phyloP scores from a whole-genome alignment of 2,888 invertebrate species.

The Apotomis capreana region DNA sequence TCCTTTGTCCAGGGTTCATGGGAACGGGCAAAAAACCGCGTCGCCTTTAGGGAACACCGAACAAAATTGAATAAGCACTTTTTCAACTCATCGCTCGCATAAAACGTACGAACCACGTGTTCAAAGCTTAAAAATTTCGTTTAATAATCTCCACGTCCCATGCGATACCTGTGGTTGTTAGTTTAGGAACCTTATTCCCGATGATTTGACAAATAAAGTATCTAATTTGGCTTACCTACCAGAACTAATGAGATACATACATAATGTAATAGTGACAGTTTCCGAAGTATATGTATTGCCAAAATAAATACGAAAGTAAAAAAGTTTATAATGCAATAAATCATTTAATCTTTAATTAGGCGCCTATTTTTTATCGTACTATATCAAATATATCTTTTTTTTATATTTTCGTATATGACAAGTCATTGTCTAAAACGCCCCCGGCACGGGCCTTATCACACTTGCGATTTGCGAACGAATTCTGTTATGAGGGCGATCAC shows the following conservation, averaged over 20 bases:
- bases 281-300: too few species aligned
- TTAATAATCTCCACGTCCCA: slow-evolving; percentile 69
- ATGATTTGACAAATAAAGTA: slow-evolving; percentile 7
- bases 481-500: too few species aligned
- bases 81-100: slow-evolving; percentile 67
- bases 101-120: slow-evolving; percentile 72
- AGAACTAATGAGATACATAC: not conserved
- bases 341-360: too few species aligned
- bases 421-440: too few species aligned
- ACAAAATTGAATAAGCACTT: slow-evolving; percentile 79
- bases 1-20: slow-evolving; percentile 81
- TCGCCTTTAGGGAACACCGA: slow-evolving; percentile 71
- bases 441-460: too few species aligned
- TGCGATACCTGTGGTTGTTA: slow-evolving; percentile 52
- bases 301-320: too few species aligned
- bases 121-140: slow-evolving; percentile 67
- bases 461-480: too few species aligned
- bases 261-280: too few species aligned
- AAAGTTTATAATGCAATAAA: too few species aligned
- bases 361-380: too few species aligned
- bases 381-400: too few species aligned
- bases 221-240: not conserved
- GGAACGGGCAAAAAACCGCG: slow-evolving; percentile 80
- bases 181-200: slow-evolving; percentile 21
- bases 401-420: too few species aligned